Evolutionary conservation across 2,797 vertebrate species (phyloP), one percentile per base, ranked within the genome.

Genomic region (Hozukius guyotensis): DNA sequence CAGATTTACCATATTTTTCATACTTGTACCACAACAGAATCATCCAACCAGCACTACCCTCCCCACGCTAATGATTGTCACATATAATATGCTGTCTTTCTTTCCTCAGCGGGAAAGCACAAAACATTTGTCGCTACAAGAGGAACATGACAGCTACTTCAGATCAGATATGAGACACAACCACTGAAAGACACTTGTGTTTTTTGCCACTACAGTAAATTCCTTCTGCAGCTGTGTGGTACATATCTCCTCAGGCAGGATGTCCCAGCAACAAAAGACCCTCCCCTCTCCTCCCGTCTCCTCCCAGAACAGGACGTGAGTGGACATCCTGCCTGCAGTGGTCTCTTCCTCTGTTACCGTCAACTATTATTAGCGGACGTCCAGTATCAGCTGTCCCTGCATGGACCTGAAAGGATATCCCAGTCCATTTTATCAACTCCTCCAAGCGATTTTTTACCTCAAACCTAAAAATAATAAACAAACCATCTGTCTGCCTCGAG

Each of bases 291-390:
- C 76, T 32, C 79, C 72, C 4, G 42, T 81, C 75, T 85, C 88
- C 89, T 89, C 87, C 86, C 86, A 77, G 85, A 92, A 89, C 92
- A 93, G 93, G 94, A 94, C 83, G 70, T 81, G 83, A 92, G 89
- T 92, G 88, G 81, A 94, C 90, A 90, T 95, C 94, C 94, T 94
- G 94, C 86, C 86, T 85, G 85, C 89, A 76, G 87, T 18, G 72
- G 68, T 78, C 87, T 80, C 82, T 94, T 95, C 94, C 94, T 95
- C 88, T 92, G 80, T 90, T 83, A 87, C 53, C 42, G 5, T 53
- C 67, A 25, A 38, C 88, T 94, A 93, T 94, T 92, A 88, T 92
- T 93, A 94, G 83, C 67, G 8, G 46, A 66, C 66, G 5, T 69
- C 57, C 76, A 66, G 63, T 42, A 85, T 93, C 84, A 91, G 86